Conservation (phyloP, 2,888 invertebrate genomes). For the Ommatoiulus sabulosus region DNA sequence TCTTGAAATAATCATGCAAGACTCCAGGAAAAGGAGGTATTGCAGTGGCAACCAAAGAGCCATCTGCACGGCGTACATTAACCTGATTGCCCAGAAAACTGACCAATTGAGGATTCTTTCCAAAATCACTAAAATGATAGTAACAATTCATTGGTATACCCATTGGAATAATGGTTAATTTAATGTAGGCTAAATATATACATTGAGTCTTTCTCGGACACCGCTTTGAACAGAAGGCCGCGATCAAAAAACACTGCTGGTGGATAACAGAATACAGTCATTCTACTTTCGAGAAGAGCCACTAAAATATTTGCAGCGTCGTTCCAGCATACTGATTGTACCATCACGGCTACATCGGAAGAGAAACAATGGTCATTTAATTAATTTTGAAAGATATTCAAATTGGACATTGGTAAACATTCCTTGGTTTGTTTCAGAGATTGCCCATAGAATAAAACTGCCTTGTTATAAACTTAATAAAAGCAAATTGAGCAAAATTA, state of each 20-base stretch:
- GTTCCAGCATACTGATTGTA: conserved; percentile 78
- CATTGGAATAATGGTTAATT: background rate
- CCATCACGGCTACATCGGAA: conserved; percentile 72
- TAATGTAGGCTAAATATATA: conserved; percentile 61
- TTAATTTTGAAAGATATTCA: too few species aligned
- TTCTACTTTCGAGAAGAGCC: conserved; percentile 81
- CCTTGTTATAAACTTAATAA: too few species aligned
- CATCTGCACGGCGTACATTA: conserved; percentile 87
- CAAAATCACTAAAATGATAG: conserved; percentile 78
- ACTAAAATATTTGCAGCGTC: conserved; percentile 82
- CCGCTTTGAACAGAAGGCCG: conserved; percentile 75
- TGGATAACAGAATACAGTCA: conserved; percentile 87
- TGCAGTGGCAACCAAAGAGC: conserved; percentile 81
- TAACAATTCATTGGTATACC: background rate
- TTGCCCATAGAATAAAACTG: too few species aligned
- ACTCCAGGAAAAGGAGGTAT: conserved; percentile 77
- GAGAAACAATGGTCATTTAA: conserved; percentile 4
- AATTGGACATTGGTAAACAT: too few species aligned
- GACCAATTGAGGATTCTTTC: conserved; percentile 84
- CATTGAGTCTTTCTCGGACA: conserved; percentile 69
- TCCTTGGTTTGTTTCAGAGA: too few species aligned
- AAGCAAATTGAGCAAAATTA: too few species aligned
- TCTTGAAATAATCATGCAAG: conserved; percentile 75
- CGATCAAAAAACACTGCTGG: conserved; percentile 79
- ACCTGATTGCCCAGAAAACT: conserved; percentile 87